Evolutionary conservation across 2,797 vertebrate species (phyloP).

Genomic region (Myotis findleyi): DNA sequence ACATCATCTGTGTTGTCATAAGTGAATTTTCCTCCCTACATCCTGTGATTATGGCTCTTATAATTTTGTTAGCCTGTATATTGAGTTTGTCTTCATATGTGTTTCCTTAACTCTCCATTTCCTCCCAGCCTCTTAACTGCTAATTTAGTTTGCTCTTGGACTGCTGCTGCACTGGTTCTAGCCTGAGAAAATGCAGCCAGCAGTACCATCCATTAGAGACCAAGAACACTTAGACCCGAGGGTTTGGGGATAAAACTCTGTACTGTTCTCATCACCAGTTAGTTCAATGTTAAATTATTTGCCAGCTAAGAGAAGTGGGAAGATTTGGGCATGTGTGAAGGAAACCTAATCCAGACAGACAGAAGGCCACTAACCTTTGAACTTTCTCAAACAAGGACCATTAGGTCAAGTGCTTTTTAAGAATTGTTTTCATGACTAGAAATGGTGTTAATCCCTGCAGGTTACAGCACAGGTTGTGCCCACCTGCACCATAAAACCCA

Average conservation of each 20-base stretch:
- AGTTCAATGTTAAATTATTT: neutral
- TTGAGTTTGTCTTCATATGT: slow-evolving; percentile 60
- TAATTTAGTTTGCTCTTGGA: slow-evolving; percentile 67
- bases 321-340: neutral
- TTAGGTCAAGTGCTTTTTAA: neutral
- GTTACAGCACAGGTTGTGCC: accelerated
- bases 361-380: neutral
- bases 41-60: slow-evolving; percentile 62
- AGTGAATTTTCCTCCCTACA: slow-evolving; percentile 75
- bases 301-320: neutral
- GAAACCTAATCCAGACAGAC: neutral
- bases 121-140: slow-evolving; percentile 49
- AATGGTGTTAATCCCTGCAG: neutral
- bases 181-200: neutral
- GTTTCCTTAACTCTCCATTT: slow-evolving; percentile 71
- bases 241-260: accelerated
- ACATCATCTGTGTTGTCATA: slow-evolving; percentile 4
- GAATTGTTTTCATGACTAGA: neutral
- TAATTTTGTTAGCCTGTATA: slow-evolving; percentile 73
- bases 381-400: neutral
- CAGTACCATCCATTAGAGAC: neutral
- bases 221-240: neutral
- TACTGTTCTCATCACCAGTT: neutral
- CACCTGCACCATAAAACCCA: no score
- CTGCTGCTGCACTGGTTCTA: neutral